Evolutionary conservation across 92 coral and sea anemone genomes (phyloP), one percentile per base, ranked within the genome.

Genomic region (Hydrozoanthus gracilis): DNA sequence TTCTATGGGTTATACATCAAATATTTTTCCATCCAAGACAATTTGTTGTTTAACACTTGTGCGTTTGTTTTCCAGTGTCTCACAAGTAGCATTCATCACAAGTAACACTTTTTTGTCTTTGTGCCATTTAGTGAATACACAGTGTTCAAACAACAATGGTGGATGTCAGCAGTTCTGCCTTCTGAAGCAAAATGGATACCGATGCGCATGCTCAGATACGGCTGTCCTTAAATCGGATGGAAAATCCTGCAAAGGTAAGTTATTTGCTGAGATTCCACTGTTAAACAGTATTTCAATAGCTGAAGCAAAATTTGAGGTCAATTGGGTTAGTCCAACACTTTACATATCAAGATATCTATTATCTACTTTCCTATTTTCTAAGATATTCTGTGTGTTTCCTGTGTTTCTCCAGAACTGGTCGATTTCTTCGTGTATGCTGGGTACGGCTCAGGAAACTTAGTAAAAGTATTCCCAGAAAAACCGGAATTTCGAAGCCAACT

Each of bases 161-260:
- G 84, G 84, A 17, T 79, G 84, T 66, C 45, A 79, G 13, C 84
- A 79, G 8, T 60, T 79, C 18, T 79, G 84, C 51, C 84, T 79
- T 62, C 84, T 44, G 8, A 65, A 79, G 44, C 61, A 64, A 48
- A 79, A 20, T 44, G 84, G 84, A 49, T 64, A 79, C 84, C 46
- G 84, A 39, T 79, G 84, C 72, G 84, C 84, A 79, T 79, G 84
- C 72, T 79, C 84, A 62, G 84, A 79, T 62, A 39, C 8, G 9
- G 51, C 84, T 15, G 11, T 61, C 45, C 52, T 79, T n/a, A 79
- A 79, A 9, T 55, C 61, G 45, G 84, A 79, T 61, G 12, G 16
- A 6, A 79, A 62, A 55, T 46, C 73, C 2, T 79, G 84, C 55
- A 79, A 64, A 62, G 14, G 84, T 79, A 79, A 46, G 84, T 18